Conservation (phyloP, 2,113 vertebrate genomes). For the Nymphicus hollandicus region DNA sequence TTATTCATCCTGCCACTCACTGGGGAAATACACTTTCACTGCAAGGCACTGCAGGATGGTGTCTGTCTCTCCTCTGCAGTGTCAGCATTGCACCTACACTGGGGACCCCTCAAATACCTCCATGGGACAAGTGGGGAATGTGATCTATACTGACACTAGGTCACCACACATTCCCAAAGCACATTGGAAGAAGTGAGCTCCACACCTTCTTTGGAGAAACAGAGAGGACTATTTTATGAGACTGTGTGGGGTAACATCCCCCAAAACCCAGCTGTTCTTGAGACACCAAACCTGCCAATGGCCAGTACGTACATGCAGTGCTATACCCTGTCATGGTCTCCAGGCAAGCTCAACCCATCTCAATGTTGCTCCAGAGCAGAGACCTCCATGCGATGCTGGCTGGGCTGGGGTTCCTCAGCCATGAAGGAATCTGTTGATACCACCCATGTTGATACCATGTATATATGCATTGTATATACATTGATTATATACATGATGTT, state of each 20-base stretch:
- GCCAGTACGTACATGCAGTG: fast-evolving
- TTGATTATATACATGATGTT: background rate
- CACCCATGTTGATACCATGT: background rate
- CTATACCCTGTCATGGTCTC: fast-evolving
- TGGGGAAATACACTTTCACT: background rate
- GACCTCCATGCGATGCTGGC: fast-evolving
- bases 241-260: background rate
- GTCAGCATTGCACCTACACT: fast-evolving
- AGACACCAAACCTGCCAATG: fast-evolving
- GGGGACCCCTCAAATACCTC: background rate
- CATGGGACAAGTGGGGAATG: fast-evolving
- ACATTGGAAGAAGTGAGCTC: fast-evolving
- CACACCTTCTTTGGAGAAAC: background rate
- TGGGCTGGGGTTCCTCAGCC: background rate
- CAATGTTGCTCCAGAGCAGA: background rate
- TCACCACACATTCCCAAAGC: background rate
- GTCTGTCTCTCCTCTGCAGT: background rate
- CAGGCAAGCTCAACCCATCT: background rate
- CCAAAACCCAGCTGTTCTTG: background rate
- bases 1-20: background rate
- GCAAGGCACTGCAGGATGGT: background rate
- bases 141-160: background rate
- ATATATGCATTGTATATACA: background rate
- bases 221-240: background rate
- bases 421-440: background rate